phyloP scores from a whole-genome alignment of 2,888 invertebrate genomes.

The Sycophila texana region DNA sequence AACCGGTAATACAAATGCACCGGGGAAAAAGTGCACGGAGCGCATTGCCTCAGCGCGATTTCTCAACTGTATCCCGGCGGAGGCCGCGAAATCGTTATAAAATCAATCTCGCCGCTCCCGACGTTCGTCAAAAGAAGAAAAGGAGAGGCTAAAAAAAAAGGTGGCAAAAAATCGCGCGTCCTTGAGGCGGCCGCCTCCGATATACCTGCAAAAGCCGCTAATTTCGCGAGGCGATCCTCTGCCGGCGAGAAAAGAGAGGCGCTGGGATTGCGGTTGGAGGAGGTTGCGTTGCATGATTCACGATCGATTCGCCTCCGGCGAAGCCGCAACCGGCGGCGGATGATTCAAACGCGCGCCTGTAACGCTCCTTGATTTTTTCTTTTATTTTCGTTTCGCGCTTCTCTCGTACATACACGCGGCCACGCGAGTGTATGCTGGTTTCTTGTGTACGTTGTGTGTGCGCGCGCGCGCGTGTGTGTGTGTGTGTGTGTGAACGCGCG shows the following conservation, averaged over 20 bases:
- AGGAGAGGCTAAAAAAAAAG: background rate
- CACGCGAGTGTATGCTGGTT: background rate
- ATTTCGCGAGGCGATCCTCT: constrained; percentile 11
- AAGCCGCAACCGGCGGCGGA: constrained; percentile 22
- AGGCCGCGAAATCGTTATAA: constrained; percentile 1
- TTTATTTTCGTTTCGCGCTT: background rate
- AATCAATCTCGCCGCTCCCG: constrained; percentile 5
- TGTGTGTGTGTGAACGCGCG: too few relatives aligned
- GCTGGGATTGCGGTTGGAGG: constrained; percentile 34
- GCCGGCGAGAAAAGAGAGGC: background rate
- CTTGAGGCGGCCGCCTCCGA: constrained; percentile 9
- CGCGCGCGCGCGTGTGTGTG: background rate
- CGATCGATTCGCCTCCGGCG: constrained; percentile 30
- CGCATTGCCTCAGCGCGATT: too few relatives aligned
- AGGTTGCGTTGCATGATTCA: constrained; percentile 40
- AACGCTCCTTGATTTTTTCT: constrained; percentile 20
- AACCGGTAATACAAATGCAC: constrained; percentile 1
- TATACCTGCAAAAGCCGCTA: constrained; percentile 23
- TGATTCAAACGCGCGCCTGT: constrained; percentile 38
- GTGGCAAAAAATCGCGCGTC: constrained; percentile 14
- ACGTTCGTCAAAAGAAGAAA: background rate
- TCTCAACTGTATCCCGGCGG: background rate
- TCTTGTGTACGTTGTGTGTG: too few relatives aligned
- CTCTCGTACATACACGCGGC: background rate
- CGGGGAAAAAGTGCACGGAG: background rate